A percentile compares a stretch with the other conserved stretches of the same genome.
These are phyloP conservation scores for Bothrops jararaca DNA, from an alignment of 2,113 vertebrate genomes.

Conservation along the genomic window DNA sequence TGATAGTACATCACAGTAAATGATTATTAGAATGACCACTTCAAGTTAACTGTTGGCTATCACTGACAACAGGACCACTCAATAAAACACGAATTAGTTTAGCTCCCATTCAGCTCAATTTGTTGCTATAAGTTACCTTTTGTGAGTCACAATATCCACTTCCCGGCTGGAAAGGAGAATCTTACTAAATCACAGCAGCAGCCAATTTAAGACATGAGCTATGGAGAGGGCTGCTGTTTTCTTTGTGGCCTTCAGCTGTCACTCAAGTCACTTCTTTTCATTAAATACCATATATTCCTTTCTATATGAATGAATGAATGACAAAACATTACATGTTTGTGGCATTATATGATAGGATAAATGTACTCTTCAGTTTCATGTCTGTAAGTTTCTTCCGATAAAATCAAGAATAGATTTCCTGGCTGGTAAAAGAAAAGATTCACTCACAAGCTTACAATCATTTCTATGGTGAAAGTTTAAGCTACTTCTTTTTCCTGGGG, in stretches of 20 bases:
- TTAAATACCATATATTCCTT: conserved; percentile 72
- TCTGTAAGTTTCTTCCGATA: conserved; percentile 3
- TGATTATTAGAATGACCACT: conserved; percentile 67
- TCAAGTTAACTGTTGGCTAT: conserved; percentile 55
- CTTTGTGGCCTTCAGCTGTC: conserved; percentile 81
- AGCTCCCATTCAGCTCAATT: conserved; percentile 78
- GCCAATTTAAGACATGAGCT: conserved; percentile 80
- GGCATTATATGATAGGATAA: conserved; percentile 12
- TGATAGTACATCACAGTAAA: conserved; percentile 49
- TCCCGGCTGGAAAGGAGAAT: conserved; percentile 68
- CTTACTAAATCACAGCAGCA: conserved; percentile 69
- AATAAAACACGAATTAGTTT: conserved; percentile 60
- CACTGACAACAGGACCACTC: conserved; percentile 51
- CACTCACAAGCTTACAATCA: not conserved
- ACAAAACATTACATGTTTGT: conserved; percentile 29
- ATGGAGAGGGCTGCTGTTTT: conserved; percentile 70
- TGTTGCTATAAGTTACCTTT: conserved; percentile 83
- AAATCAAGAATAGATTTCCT: not conserved
- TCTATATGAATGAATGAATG: conserved; percentile 36
- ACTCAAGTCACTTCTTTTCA: conserved; percentile 79
- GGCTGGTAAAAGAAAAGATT: not conserved
- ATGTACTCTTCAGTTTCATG: conserved; percentile 11
- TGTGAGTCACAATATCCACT: conserved; percentile 77
- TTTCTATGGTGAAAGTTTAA: not conserved
- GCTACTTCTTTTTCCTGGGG: too few relatives aligned